Evolutionary conservation across 23 tunicate species (phyloP).

Genomic region (Styela plicata): DNA sequence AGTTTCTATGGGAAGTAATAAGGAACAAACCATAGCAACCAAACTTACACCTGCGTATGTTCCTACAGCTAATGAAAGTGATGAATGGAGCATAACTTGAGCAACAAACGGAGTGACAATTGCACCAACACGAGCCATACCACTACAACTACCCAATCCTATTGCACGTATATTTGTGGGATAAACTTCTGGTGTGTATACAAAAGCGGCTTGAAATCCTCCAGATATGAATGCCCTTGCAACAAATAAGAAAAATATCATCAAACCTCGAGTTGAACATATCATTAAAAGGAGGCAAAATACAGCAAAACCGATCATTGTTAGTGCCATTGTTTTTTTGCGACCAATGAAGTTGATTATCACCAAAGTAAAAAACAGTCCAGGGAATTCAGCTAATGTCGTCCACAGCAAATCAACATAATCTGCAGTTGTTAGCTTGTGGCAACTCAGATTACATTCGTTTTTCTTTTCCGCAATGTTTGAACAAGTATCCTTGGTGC

Average conservation of each 20-base stretch:
- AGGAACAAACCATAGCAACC: constrained; percentile 67
- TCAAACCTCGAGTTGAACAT: constrained; percentile 61
- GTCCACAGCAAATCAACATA: constrained; percentile 94
- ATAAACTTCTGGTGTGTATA: constrained; percentile 98
- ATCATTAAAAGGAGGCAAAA: constrained; percentile 63
- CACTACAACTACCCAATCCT: constrained; percentile 98
- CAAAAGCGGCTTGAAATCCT: constrained; percentile 98
- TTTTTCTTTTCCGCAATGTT: constrained; percentile 6
- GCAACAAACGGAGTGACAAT: constrained; percentile 95
- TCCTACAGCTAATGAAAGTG: constrained; percentile 58
- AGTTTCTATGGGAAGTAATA: constrained; percentile 90
- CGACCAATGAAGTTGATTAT: constrained; percentile 87
- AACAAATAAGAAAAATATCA: constrained; percentile 87
- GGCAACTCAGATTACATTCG: constrained; percentile 85
- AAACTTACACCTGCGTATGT: constrained; percentile 83
- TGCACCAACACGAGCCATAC: constrained; percentile 92
- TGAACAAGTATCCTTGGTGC: constrained; percentile 17
- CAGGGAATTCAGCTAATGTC: constrained; percentile 96
- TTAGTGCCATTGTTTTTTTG: constrained; percentile 80
- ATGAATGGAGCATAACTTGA: constrained; percentile 74
- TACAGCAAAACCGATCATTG: constrained; percentile 72
- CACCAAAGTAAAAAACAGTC: constrained; percentile 61
- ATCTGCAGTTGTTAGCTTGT: constrained; percentile 68
- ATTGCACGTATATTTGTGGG: constrained; percentile 93
- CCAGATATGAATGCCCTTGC: constrained; percentile 99